Evolutionary conservation across 2,888 invertebrate genomes (phyloP).

Genomic region (Leuctra nigra): DNA sequence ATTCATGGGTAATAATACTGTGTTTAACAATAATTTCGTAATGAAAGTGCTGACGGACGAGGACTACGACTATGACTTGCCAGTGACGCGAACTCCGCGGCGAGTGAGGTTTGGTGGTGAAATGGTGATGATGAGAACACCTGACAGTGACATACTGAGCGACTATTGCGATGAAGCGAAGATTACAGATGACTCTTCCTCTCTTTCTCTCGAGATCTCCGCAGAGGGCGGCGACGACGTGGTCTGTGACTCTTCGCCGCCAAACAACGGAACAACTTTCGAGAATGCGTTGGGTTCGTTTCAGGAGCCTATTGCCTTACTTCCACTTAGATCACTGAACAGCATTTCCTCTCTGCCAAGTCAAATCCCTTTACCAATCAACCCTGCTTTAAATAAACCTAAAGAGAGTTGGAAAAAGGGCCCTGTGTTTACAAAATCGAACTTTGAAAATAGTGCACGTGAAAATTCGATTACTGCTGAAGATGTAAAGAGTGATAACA

Average conservation of each 20-base stretch:
- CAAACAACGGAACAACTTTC: background rate
- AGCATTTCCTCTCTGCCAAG: constrained; percentile 12
- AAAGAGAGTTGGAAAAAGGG: constrained; percentile 14
- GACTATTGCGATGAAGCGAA: constrained; percentile 19
- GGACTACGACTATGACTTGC: constrained; percentile 38
- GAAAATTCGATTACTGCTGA: constrained; percentile 14
- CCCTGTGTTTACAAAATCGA: constrained; percentile 7
- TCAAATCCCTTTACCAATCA: constrained; percentile 25
- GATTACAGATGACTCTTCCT: background rate
- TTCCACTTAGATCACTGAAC: background rate
- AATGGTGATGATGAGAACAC: constrained; percentile 75
- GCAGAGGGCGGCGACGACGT: background rate
- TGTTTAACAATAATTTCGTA: constrained; percentile 44
- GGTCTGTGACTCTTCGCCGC: background rate
- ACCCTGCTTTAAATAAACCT: constrained; percentile 21
- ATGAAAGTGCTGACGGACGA: constrained; percentile 47
- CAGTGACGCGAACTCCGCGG: constrained; percentile 52
- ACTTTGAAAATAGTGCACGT: too few relatives aligned
- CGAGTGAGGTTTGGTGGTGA: constrained; percentile 84
- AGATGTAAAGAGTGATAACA: constrained; percentile 18
- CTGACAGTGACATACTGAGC: constrained; percentile 56
- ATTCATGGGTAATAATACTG: constrained; percentile 35
- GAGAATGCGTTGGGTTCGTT: background rate
- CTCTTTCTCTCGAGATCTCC: background rate
- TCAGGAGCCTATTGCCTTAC: background rate